Evolutionary conservation across 2,888 invertebrate species (phyloP).

Genomic region (Uropetala carovei): DNA sequence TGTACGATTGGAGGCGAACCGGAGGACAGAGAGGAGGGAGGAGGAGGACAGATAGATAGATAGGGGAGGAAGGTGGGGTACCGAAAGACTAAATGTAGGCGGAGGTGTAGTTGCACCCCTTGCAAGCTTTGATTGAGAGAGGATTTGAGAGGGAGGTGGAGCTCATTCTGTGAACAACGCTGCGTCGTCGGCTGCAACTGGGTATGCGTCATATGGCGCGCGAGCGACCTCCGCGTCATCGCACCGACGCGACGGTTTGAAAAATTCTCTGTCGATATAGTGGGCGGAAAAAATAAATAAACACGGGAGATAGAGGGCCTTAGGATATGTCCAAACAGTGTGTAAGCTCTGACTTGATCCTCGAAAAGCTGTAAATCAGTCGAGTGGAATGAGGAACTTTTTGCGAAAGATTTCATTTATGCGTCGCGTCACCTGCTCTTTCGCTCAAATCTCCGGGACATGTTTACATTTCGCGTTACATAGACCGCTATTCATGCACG

Average conservation of each 20-base stretch:
- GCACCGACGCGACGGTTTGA: not conserved
- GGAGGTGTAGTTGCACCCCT: not conserved
- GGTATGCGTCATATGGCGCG: not conserved
- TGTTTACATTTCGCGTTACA: not conserved
- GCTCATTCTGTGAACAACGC: not conserved
- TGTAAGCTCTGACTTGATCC: not conserved
- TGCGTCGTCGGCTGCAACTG: constrained; percentile 14
- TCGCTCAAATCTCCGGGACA: not conserved
- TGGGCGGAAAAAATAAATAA: not conserved
- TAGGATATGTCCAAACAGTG: constrained; percentile 12
- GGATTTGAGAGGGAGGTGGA: not conserved
- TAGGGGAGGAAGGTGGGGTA: too few relatives aligned
- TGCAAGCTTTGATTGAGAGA: not conserved
- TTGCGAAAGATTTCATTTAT: not conserved
- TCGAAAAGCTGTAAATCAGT: constrained; percentile 18
- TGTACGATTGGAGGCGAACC: not conserved
- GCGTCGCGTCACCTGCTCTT: not conserved
- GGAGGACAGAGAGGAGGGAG: not conserved
- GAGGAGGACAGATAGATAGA: not conserved
- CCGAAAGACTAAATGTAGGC: not conserved
- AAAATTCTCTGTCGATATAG: not conserved
- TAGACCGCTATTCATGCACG: not conserved
- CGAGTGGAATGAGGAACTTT: not conserved
- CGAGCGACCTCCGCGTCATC: not conserved
- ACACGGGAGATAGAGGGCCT: not conserved